These are phyloP conservation scores for Merops nubicus DNA, from an alignment of 2,113 vertebrate species.

Conservation along the genomic window DNA sequence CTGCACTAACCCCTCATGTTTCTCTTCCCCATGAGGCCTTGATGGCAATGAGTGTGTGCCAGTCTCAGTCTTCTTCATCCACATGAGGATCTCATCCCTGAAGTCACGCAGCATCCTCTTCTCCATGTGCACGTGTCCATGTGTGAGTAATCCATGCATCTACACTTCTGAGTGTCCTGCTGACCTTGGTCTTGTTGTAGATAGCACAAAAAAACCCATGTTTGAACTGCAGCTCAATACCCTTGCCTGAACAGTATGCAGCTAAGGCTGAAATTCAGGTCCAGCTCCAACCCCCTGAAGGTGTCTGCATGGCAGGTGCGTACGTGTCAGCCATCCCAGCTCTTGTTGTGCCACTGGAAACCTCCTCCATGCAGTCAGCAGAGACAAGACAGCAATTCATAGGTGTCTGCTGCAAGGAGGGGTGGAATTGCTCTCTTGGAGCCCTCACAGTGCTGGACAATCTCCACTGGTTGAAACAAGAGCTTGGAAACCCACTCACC, in stretches of 20 bases:
- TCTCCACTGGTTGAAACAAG: neutral
- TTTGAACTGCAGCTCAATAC: neutral
- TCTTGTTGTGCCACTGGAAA: neutral
- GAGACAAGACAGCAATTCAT: neutral
- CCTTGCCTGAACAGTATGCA: neutral
- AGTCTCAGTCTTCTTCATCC: neutral
- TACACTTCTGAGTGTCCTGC: neutral
- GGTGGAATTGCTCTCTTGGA: neutral
- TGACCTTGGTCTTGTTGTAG: neutral
- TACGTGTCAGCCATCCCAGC: neutral
- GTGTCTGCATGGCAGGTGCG: neutral
- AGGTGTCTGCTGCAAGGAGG: neutral
- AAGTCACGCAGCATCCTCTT: neutral
- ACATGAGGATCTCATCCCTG: accelerated
- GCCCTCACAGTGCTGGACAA: neutral
- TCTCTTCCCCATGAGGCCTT: neutral
- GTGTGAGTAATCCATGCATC: neutral
- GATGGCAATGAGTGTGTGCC: neutral
- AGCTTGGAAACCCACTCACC: neutral
- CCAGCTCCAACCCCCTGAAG: neutral
- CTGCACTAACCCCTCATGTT: accelerated
- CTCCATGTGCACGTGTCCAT: neutral
- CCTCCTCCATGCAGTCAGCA: neutral
- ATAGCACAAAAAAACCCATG: neutral
- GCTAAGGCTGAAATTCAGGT: neutral